Percentiles rank a stretch among this genome's conserved stretches.
These are phyloP conservation scores for Callosobruchus maculatus DNA, from an alignment of 2,888 invertebrate genomes.

Conservation along the genomic window DNA sequence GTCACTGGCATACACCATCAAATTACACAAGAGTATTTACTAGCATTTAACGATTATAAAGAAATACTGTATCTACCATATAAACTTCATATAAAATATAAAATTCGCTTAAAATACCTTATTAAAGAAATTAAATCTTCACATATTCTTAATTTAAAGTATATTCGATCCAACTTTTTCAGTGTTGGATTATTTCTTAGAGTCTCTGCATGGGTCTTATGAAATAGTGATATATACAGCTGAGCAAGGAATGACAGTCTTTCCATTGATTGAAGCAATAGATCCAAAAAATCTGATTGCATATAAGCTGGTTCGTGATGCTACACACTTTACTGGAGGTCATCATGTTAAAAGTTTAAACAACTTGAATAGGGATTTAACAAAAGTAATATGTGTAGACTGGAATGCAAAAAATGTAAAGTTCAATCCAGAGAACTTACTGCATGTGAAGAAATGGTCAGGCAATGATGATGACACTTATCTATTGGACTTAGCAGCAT, in stretches of 20 bases:
- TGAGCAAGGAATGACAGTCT: conserved; percentile 93
- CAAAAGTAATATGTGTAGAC: conserved; percentile 91
- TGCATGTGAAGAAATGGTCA: conserved; percentile 84
- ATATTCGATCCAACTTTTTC: conserved; percentile 9
- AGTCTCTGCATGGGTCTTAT: conserved; percentile 62
- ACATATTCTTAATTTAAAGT: no score
- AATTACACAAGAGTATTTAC: no score
- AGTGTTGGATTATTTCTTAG: conserved; percentile 86
- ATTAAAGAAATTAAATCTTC: no score
- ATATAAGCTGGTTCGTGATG: conserved; percentile 89
- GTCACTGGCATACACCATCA: no score
- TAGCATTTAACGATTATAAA: no score
- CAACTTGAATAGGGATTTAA: conserved; percentile 77
- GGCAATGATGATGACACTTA: conserved; percentile 90
- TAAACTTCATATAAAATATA: no score
- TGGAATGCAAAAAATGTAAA: conserved; percentile 87
- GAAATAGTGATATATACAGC: conserved; percentile 96
- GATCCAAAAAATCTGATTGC: conserved; percentile 88
- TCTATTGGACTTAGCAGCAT: conserved; percentile 81
- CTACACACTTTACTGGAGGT: conserved; percentile 91
- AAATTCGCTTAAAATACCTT: no score
- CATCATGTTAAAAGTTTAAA: conserved; percentile 91
- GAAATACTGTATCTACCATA: no score
- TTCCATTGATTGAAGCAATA: conserved; percentile 87
- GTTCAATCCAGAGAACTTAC: conserved; percentile 84